Evolutionary conservation across 2,113 vertebrate species (phyloP).

Genomic region (Pitta sordida): DNA sequence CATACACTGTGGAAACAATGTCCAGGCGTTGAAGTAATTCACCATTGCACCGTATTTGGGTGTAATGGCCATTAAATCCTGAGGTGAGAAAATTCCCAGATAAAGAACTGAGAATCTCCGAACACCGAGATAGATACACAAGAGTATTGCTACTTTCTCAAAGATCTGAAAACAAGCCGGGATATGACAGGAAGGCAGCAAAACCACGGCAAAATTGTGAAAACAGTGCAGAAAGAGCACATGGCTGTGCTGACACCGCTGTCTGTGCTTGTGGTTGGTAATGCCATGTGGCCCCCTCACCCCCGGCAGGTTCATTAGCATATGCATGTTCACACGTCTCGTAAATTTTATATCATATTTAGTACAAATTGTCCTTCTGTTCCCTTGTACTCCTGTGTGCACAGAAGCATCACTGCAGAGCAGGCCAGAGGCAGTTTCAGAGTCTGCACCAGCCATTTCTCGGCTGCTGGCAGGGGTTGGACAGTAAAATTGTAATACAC

Average conservation of each 20-base stretch:
- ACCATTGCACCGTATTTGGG: neutral
- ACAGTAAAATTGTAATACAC: neutral
- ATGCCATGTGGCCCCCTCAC: fast-evolving
- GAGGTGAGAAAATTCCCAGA: conserved; percentile 21
- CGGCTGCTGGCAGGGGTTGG: fast-evolving
- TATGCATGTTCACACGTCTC: neutral
- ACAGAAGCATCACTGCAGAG: fast-evolving
- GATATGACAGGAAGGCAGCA: neutral
- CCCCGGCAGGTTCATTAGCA: fast-evolving
- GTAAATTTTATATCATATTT: neutral
- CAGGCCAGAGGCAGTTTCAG: neutral
- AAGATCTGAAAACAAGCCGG: neutral
- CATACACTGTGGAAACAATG: neutral
- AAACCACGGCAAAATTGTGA: neutral
- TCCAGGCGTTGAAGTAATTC: conserved; percentile 43
- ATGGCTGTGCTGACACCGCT: fast-evolving
- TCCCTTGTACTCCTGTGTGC: neutral
- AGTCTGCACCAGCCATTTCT: fast-evolving
- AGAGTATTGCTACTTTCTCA: neutral
- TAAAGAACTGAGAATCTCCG: conserved; percentile 39
- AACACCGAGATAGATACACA: neutral
- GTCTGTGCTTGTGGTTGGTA: neutral
- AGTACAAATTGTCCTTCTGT: neutral
- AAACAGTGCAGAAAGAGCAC: neutral
- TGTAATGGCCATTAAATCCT: conserved; percentile 17